Conservation (phyloP, 2,888 invertebrate species). For the Scaptomyza polygonia region DNA sequence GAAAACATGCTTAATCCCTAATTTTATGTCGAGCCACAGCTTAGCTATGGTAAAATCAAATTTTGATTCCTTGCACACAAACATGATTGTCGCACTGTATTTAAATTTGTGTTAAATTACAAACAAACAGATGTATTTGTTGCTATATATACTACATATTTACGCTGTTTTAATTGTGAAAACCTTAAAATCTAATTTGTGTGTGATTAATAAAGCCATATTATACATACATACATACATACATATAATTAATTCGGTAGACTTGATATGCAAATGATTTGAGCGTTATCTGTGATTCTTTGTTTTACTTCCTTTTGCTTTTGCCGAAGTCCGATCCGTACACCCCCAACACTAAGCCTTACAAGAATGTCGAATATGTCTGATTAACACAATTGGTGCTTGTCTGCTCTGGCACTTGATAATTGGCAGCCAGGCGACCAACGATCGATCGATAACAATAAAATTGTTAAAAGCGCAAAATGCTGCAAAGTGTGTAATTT, state of each 20-base stretch:
- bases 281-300: conserved; percentile 8
- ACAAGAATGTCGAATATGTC: conserved; percentile 12
- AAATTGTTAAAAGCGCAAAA: conserved; percentile 78
- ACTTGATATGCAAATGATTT: conserved; percentile 34
- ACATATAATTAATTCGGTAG: conserved; percentile 54
- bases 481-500: conserved; percentile 79
- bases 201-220: conserved; percentile 15
- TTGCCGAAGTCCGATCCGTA: not conserved
- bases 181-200: conserved; percentile 11
- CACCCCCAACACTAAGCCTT: too few relatives aligned
- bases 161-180: conserved; percentile 16
- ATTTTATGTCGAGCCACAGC: conserved; percentile 39
- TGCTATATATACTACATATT: conserved; percentile 1
- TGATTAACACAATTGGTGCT: conserved; percentile 48
- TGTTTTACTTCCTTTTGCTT: conserved; percentile 4
- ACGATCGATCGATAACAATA: conserved; percentile 76
- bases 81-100: conserved; percentile 3
- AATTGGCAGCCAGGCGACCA: conserved; percentile 76
- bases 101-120: not conserved
- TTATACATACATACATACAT: conserved; percentile 26
- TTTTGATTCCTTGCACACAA: conserved; percentile 50
- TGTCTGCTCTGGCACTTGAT: conserved; percentile 60
- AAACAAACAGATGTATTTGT: conserved; percentile 5
- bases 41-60: conserved; percentile 45
- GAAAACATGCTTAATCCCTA: conserved; percentile 41